A percentile compares a stretch with the other conserved stretches of the same genome.
Evolutionary conservation across 1,140 invertebrate genomes (phyloP).

Genomic region (Eupristina koningsbergeri): DNA sequence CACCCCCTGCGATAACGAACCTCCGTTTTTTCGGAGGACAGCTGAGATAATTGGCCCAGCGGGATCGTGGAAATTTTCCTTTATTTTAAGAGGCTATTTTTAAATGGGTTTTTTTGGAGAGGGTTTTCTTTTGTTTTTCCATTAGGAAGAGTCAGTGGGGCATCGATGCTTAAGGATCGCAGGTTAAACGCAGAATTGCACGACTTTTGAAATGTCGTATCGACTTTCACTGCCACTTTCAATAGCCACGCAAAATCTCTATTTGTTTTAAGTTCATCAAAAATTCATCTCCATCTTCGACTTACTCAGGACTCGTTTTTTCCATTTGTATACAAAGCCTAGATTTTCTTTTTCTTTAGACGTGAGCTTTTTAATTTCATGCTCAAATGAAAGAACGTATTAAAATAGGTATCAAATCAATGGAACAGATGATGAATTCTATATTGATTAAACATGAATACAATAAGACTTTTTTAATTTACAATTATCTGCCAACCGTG

Average conservation of each 20-base stretch:
- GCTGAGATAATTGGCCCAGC: neutral
- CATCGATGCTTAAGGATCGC: too few relatives aligned
- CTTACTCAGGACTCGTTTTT: neutral
- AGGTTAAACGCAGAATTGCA: too few relatives aligned
- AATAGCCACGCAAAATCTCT: neutral
- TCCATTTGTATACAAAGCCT: neutral
- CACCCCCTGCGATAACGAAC: neutral
- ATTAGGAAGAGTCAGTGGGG: too few relatives aligned
- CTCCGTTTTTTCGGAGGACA: neutral
- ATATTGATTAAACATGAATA: neutral
- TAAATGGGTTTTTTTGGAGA: too few relatives aligned
- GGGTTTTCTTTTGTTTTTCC: too few relatives aligned
- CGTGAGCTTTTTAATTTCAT: neutral
- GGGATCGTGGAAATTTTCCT: too few relatives aligned
- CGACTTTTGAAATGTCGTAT: neutral
- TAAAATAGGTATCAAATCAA: neutral
- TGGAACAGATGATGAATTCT: neutral
- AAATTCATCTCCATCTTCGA: neutral
- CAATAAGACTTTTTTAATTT: neutral
- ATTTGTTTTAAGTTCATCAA: neutral
- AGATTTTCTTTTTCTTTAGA: neutral
- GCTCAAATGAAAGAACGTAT: neutral
- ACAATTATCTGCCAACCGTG: neutral
- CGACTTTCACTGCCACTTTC: neutral
- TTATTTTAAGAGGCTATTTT: too few relatives aligned